Base-by-base conservation (phyloP, 2,797 vertebrate species). In the Acanthopagrus latus region DNA sequence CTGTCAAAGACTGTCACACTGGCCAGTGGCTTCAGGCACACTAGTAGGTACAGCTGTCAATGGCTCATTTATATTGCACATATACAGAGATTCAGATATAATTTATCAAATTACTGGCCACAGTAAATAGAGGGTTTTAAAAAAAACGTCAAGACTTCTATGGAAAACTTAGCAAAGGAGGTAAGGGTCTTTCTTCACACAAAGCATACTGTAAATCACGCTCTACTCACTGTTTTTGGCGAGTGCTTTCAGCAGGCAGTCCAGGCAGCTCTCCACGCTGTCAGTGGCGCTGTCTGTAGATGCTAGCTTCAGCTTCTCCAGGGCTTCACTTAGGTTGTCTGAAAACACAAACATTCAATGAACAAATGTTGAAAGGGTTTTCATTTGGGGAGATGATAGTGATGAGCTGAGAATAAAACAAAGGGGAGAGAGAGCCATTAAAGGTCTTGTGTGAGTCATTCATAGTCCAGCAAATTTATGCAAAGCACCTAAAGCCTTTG, bases 261-360 rank as follows among this genome's bases (percentile, higher is more conserved):
- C 98, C 95, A 99, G 95, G 69, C 97, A 97, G 90, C 96, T 96
- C 88, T 99, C 98, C 89, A 97, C 93, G 63, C 95, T 96, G 93
- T 97, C 97, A 41, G 96, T 91, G 74, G 95, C 87, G 84, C 93
- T 95, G 93, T 97, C 97, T 71, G 93, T 92, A 20, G 96, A 96
- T 21, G 96, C 96, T 74, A 99, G 94, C 95, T 98, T 98, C 95
- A 99, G 96, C 80, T 97, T 98, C 94, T 98, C 97, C 92, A 99
- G 93, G 85, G 97, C 96, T 33, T 98, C 97, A 63, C 95, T 97
- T 88, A 99, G 94, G 94, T 97, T 97, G 91, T 99, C 98, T 97
- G 95, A 89, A 89, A 84, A 82, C 77, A 90, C 11, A 94, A 78
- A 86, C 5, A 64, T 8, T 7, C 6, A 2, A 44, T 44, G 4